Conservation (phyloP, 1,140 invertebrate genomes). For the Cydia pomonella region DNA sequence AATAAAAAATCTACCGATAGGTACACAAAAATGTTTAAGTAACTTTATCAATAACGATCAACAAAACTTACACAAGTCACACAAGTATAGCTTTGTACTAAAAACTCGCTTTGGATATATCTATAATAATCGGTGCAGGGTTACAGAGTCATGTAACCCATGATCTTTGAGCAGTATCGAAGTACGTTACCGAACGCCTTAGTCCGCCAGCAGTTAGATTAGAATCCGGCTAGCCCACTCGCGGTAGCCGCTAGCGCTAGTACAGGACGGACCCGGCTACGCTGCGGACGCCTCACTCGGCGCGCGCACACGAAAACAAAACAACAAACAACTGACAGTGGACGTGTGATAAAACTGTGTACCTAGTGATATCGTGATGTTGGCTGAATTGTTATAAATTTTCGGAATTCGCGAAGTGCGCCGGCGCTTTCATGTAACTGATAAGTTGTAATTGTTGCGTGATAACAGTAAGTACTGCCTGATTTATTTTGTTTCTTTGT, state of each 20-base stretch:
- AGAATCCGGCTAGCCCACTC: constrained; percentile 45
- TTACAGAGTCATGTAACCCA: constrained; percentile 2
- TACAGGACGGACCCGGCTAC: constrained; percentile 61
- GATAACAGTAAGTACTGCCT: constrained; percentile 73
- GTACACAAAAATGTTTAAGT: neutral
- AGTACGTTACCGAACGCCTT: constrained; percentile 17
- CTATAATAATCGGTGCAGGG: neutral
- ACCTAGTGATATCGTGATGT: constrained; percentile 26
- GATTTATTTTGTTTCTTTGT: constrained; percentile 49
- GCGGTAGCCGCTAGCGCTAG: constrained; percentile 52
- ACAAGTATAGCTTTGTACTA: neutral
- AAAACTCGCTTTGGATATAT: neutral
- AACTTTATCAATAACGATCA: neutral
- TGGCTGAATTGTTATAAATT: constrained; percentile 21
- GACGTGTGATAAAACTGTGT: constrained; percentile 25
- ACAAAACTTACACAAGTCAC: too few species aligned
- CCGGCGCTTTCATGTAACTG: constrained; percentile 41
- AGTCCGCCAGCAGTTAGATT: constrained; percentile 27
- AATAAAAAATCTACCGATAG: too few species aligned
- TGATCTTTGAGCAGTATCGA: constrained; percentile 11
- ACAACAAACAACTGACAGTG: constrained; percentile 51
- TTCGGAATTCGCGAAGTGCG: constrained; percentile 10
- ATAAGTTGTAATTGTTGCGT: constrained; percentile 67
- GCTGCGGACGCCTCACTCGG: constrained; percentile 58
- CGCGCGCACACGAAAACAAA: constrained; percentile 58